phyloP scores from a whole-genome alignment of 92 coral and sea anemone species.

The Umimayanthus chanpuru region DNA sequence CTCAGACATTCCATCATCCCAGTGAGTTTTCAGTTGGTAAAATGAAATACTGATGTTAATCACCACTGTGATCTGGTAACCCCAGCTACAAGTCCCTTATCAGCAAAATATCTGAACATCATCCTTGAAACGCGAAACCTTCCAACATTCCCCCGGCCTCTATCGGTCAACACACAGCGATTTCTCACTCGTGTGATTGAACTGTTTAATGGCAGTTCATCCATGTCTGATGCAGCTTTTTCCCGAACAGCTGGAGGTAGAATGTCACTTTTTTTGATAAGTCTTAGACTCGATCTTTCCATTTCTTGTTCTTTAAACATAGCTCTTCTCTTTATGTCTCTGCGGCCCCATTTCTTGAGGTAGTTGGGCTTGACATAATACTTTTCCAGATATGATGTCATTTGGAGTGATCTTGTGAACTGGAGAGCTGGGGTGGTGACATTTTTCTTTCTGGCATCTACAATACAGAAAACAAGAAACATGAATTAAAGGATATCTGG shows the following conservation, averaged over 20 bases:
- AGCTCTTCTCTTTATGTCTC: constrained; percentile 88
- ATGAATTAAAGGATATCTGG: not conserved
- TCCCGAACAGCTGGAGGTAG: constrained; percentile 87
- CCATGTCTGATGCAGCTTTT: constrained; percentile 88
- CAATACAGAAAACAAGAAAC: not conserved
- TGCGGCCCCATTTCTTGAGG: constrained; percentile 95
- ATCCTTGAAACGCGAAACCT: constrained; percentile 90
- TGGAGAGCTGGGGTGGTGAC: constrained; percentile 26
- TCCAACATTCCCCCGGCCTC: constrained; percentile 95
- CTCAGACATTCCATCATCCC: no score
- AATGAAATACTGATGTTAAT: not conserved
- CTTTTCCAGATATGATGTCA: constrained; percentile 69
- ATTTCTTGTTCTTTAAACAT: constrained; percentile 85
- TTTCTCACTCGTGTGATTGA: constrained; percentile 88
- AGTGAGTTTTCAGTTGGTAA: not conserved
- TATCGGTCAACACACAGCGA: constrained; percentile 95
- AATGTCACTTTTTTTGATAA: constrained; percentile 92
- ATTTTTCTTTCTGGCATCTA: constrained; percentile 19
- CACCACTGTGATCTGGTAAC: constrained; percentile 95
- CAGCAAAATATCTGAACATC: constrained; percentile 95
- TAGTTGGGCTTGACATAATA: constrained; percentile 93
- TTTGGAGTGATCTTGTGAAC: constrained; percentile 62
- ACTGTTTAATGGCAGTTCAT: constrained; percentile 85
- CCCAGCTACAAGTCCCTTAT: constrained; percentile 88
- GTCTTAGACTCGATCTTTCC: constrained; percentile 82